Evolutionary conservation across 2,888 invertebrate species (phyloP).

Genomic region (Siphlonurus alternatus): DNA sequence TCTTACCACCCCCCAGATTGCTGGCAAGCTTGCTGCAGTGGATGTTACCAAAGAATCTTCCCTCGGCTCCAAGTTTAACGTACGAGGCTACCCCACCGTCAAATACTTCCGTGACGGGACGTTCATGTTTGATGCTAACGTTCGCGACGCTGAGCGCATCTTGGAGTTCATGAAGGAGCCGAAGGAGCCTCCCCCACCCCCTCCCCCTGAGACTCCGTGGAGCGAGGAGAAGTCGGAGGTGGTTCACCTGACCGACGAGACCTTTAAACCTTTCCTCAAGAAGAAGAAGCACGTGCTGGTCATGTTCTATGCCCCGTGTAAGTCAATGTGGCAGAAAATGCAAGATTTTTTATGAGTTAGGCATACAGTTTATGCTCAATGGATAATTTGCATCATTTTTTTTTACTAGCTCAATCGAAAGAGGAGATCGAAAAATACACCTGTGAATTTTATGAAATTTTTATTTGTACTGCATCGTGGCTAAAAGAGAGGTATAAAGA

Average conservation of each 20-base stretch:
- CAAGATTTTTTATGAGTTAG: neutral
- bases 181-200: slow-evolving; percentile 53
- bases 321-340: slow-evolving; percentile 23
- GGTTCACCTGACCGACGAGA: slow-evolving; percentile 53
- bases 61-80: slow-evolving; percentile 47
- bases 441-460: too few relatives aligned
- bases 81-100: slow-evolving; percentile 64
- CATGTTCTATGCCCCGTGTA: slow-evolving; percentile 89
- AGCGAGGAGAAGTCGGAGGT: slow-evolving; percentile 56
- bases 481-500: too few relatives aligned
- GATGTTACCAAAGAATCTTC: slow-evolving; percentile 64
- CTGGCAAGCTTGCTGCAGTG: slow-evolving; percentile 62
- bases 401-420: too few relatives aligned
- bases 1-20: too few relatives aligned
- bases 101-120: slow-evolving; percentile 64
- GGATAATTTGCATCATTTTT: too few relatives aligned
- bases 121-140: slow-evolving; percentile 60
- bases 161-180: slow-evolving; percentile 73
- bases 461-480: too few relatives aligned
- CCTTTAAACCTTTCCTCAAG: slow-evolving; percentile 54
- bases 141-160: slow-evolving; percentile 58
- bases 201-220: slow-evolving; percentile 74
- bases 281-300: slow-evolving; percentile 75
- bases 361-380: too few relatives aligned
- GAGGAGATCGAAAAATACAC: too few relatives aligned